These are phyloP conservation scores for Fulica atra DNA, from an alignment of 2,113 vertebrate genomes.

Conservation along the genomic window DNA sequence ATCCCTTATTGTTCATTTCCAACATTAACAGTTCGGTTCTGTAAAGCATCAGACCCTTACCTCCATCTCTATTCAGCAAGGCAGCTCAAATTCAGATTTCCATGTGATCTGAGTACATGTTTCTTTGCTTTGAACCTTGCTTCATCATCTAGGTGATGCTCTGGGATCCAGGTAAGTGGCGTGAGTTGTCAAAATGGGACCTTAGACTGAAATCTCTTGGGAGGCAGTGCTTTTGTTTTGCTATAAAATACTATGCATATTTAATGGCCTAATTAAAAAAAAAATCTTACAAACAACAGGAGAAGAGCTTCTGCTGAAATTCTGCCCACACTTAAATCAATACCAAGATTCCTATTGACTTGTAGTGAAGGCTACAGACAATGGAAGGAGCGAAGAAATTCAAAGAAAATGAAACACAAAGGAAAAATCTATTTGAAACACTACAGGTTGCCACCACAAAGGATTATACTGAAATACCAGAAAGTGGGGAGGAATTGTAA, in stretches of 20 bases:
- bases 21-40: neutral
- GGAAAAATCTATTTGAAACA: neutral
- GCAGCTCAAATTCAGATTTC: neutral
- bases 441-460: neutral
- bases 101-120: neutral
- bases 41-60: neutral
- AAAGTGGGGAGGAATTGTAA: neutral
- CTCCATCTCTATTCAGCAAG: neutral
- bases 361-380: conserved; percentile 9
- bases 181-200: neutral
- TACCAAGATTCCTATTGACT: neutral
- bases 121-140: neutral
- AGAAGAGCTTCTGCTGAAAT: neutral
- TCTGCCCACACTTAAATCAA: neutral
- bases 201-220: neutral
- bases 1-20: neutral
- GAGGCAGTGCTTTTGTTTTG: neutral
- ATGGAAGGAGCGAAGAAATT: neutral
- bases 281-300: neutral
- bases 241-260: neutral
- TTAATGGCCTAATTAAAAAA: neutral
- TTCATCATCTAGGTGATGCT: neutral
- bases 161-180: neutral
- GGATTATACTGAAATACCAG: neutral
- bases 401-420: neutral